Percentiles rank a stretch among this genome's conserved stretches.
Evolutionary conservation across 1,140 invertebrate genomes (phyloP).

Genomic region (Artemia franciscana): DNA sequence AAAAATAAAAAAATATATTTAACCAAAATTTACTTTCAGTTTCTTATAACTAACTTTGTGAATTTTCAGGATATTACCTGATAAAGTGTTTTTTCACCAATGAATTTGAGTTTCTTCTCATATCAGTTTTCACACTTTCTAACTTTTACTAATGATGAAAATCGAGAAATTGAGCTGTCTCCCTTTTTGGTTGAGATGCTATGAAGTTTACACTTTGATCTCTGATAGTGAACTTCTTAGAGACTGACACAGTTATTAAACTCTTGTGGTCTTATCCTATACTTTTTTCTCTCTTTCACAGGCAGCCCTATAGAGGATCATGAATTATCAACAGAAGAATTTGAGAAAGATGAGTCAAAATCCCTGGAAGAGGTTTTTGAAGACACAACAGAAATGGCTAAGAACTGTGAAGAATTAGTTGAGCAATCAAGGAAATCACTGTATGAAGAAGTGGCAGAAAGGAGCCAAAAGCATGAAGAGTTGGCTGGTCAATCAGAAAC

Average conservation of each 20-base stretch:
- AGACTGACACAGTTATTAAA: neutral
- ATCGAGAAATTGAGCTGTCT: neutral
- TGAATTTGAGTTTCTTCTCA: too few relatives aligned
- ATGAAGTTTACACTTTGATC: neutral
- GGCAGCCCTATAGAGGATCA: neutral
- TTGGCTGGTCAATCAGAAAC: too few relatives aligned
- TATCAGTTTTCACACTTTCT: too few relatives aligned
- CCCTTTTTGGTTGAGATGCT: neutral
- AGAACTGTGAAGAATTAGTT: neutral
- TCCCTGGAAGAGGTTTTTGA: neutral
- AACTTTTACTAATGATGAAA: neutral
- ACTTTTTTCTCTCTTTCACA: neutral
- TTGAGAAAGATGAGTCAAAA: neutral
- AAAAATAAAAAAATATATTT: too few relatives aligned
- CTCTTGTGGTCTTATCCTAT: neutral
- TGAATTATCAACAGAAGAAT: neutral
- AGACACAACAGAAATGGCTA: neutral
- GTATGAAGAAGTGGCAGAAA: neutral
- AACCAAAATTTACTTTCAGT: too few relatives aligned
- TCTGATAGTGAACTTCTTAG: neutral
- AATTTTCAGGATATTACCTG: too few relatives aligned
- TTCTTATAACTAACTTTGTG: too few relatives aligned
- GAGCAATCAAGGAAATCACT: neutral
- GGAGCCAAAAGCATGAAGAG: too few relatives aligned
- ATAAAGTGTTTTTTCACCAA: too few relatives aligned